Evolutionary conservation across 1,140 invertebrate genomes (phyloP).

Genomic region (Drosophila lowei): DNA sequence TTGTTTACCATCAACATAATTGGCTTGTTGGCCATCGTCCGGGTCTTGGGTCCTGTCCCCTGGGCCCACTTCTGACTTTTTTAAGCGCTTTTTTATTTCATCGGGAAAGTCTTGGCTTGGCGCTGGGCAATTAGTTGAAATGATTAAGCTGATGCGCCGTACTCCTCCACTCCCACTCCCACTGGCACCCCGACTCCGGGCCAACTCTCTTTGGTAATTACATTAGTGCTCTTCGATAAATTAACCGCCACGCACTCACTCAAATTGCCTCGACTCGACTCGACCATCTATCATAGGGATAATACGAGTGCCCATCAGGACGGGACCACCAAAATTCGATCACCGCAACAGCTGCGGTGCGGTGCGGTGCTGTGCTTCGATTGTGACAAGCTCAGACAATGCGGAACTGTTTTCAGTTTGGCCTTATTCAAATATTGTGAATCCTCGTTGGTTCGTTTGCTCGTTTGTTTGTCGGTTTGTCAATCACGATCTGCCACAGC

Average conservation of each 20-base stretch:
- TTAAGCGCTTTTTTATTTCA: slow-evolving; percentile 77
- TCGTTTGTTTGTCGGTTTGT: slow-evolving; percentile 52
- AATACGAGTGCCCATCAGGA: slow-evolving; percentile 21
- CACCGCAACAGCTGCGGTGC: slow-evolving; percentile 53
- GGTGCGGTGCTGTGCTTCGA: slow-evolving; percentile 29
- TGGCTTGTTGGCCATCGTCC: slow-evolving; percentile 56
- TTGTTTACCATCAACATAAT: slow-evolving; percentile 83
- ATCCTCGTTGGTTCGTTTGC: slow-evolving; percentile 43
- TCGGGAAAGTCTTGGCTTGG: slow-evolving; percentile 53
- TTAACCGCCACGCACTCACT: slow-evolving; percentile 69
- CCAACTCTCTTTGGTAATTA: slow-evolving; percentile 65
- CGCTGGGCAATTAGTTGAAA: slow-evolving; percentile 78
- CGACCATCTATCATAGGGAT: slow-evolving; percentile 68
- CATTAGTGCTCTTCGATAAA: slow-evolving; percentile 76
- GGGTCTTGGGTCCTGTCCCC: slow-evolving; percentile 45
- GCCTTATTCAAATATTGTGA: slow-evolving; percentile 56
- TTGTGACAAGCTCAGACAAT: slow-evolving; percentile 54
- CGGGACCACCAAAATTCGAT: slow-evolving; percentile 48
- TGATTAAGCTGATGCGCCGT: slow-evolving; percentile 76
- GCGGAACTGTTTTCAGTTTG: slow-evolving; percentile 48
- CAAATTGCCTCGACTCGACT: slow-evolving; percentile 56
- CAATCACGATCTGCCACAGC: slow-evolving; percentile 31
- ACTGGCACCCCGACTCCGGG: background rate
- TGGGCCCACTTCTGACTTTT: slow-evolving; percentile 69
- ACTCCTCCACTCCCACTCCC: too few relatives aligned